Evolutionary conservation across 2,797 vertebrate species (phyloP).

Genomic region (Chromobotia macracanthus): DNA sequence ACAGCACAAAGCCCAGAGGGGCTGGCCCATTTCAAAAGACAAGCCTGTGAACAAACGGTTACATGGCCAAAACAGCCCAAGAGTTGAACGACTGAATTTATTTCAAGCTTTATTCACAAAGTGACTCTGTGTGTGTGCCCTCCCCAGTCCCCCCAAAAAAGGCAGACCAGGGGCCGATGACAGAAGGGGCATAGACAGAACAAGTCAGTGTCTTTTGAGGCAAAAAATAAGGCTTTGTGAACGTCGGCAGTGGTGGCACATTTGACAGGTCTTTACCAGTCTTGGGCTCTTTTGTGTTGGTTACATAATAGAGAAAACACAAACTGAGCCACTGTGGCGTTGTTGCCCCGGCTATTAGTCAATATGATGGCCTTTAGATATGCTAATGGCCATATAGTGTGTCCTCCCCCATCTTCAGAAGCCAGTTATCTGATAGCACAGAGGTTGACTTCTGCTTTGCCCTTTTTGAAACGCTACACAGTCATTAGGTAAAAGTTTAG

Average conservation of each 20-base stretch:
- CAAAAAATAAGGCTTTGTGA: constrained; percentile 89
- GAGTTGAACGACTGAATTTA: constrained; percentile 86
- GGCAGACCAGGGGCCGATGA: constrained; percentile 66
- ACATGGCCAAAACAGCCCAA: constrained; percentile 84
- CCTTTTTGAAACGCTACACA: constrained; percentile 74
- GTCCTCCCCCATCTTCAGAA: constrained; percentile 79
- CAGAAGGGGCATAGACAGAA: constrained; percentile 75
- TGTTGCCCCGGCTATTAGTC: constrained; percentile 82
- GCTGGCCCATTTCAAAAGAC: constrained; percentile 77
- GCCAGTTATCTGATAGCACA: constrained; percentile 83
- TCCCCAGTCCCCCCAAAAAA: constrained; percentile 56
- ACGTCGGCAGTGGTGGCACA: constrained; percentile 83
- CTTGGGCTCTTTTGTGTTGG: constrained; percentile 90
- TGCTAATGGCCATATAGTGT: constrained; percentile 94
- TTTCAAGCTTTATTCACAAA: constrained; percentile 85
- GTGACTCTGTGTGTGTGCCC: constrained; percentile 68
- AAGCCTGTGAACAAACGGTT: constrained; percentile 90
- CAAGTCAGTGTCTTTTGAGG: constrained; percentile 77
- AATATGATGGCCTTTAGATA: constrained; percentile 90
- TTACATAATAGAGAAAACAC: constrained; percentile 91
- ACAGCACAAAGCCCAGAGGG: constrained; percentile 78
- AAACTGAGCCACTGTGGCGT: constrained; percentile 87
- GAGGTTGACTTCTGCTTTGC: constrained; percentile 77
- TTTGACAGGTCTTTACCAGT: constrained; percentile 92
- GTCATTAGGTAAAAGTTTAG: constrained; percentile 75